Base-by-base conservation (phyloP, 2,113 vertebrate species). In the Tonatia bakeri region DNA sequence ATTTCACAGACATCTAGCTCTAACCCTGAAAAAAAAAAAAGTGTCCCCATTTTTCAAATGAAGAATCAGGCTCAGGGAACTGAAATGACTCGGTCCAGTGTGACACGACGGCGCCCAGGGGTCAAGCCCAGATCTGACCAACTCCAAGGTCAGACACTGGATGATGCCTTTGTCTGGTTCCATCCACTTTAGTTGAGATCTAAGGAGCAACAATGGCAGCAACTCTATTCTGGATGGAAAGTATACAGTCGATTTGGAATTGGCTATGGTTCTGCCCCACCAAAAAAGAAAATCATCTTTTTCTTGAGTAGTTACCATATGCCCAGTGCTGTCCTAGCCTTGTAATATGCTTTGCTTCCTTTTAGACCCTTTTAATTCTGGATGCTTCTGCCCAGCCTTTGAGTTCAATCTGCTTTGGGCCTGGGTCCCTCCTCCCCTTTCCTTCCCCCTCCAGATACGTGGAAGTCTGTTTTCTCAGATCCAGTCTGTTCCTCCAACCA, bases 21-120 rank as follows among this genome's bases (percentile, higher is more conserved):
- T 77, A 47, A 43, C 40, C n/a, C 22, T 16, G 7, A 28, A 88
- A 77, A 33, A n/a, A 69, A 94, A 33, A 33, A 64, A 94, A 81
- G 83, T 11, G 24, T 26, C 70, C 22, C 91, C 52, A 70, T 84
- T 93, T 94, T 94, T 84, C 87, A 79, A 91, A 92, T 90, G 61
- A 95, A 94, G 94, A 95, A 80, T 76, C 75, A 87, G 59, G 61
- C 47, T 96, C 92, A 80, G 94, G 95, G 90, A 91, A 79, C 70
- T 70, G 75, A 84, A 91, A 31, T 84, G 40, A 40, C 43, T 64
- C 33, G 38, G 16, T 45, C 64, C 87, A 56, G 24, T 10, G 69
- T 64, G 73, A 61, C 28, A 12, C 2, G 22, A 54, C 7, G 17
- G 31, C 76, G 7, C 45, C 50, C 59, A 33, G 43, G 7, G 36